Evolutionary conservation across 2,113 vertebrate species (phyloP).

Genomic region (Saiga tatarica): DNA sequence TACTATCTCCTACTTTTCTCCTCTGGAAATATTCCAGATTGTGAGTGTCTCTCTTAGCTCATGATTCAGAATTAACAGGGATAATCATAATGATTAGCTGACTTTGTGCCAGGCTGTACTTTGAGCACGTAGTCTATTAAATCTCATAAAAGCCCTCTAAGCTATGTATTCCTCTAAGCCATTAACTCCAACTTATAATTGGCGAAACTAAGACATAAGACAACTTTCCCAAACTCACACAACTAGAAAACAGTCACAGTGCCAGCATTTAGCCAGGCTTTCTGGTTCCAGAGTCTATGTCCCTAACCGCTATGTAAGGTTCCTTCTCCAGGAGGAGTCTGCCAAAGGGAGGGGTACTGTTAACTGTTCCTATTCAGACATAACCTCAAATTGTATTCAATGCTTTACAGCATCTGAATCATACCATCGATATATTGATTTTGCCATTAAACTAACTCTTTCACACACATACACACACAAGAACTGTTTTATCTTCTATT

Average conservation of each 20-base stretch:
- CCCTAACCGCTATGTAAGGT: accelerated
- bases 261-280: neutral
- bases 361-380: neutral
- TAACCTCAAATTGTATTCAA: neutral
- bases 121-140: neutral
- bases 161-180: neutral
- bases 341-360: no score
- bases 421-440: neutral
- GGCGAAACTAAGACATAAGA: neutral
- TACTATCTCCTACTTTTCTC: neutral
- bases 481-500: neutral
- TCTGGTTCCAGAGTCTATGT: neutral
- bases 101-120: neutral
- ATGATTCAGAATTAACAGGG: neutral
- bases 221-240: neutral
- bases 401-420: neutral
- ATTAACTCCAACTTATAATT: neutral
- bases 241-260: neutral
- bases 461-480: no score
- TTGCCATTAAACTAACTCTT: neutral
- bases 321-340: accelerated
- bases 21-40: neutral
- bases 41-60: neutral
- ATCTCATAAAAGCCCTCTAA: neutral
- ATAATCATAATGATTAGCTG: neutral